Evolutionary conservation across 1,140 invertebrate genomes (phyloP), one percentile per base, ranked within the genome.

Genomic region (Drosophila nannoptera): DNA sequence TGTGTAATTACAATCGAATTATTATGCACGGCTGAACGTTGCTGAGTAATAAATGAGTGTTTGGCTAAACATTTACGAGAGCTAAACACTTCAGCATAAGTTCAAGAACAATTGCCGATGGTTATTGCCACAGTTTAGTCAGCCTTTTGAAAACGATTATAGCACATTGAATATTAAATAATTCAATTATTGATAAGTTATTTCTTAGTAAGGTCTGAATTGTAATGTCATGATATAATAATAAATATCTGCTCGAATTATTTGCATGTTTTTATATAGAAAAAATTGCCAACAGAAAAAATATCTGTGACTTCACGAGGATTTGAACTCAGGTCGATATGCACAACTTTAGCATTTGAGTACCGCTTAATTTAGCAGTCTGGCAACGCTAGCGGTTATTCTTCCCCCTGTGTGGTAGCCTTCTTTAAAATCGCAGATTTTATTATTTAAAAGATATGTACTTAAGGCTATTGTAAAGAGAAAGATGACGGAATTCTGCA

Each of bases 101-200:
- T 72, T 82, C 78, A 82, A 82, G 78, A 78, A 52, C 78, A 69
- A 64, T 52, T 49, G 48, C n/a, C 65, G 40, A 65, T 83, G 78
- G 78, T 75, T 82, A 78, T 83, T 83, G 78, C 82, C 78, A 81
- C 48, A 82, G 67, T 75, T 82, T 73, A 50, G 14, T 60, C 38
- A 45, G 16, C 5, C 48, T 59, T 60, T 60, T 45, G 36, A 66
- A 43, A 66, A 11, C 55, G 16, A 66, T 60, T 59, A 35, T 56
- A 52, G 52, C 33, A 64, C 8, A 48, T 38, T 32, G 7, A 32
- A 4, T 11, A 7, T 40, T 53, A 7, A 38, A 36, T 7, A 16
- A 55, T 46, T 63, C 36, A 54, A 32, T 36, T 7, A 64, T 56
- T 55, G 42, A 48, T 16, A 55, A 33, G 4, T 8, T 40, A 46